These are phyloP conservation scores for Pseudoips prasinana DNA, from an alignment of 2,888 invertebrate species.

Conservation along the genomic window DNA sequence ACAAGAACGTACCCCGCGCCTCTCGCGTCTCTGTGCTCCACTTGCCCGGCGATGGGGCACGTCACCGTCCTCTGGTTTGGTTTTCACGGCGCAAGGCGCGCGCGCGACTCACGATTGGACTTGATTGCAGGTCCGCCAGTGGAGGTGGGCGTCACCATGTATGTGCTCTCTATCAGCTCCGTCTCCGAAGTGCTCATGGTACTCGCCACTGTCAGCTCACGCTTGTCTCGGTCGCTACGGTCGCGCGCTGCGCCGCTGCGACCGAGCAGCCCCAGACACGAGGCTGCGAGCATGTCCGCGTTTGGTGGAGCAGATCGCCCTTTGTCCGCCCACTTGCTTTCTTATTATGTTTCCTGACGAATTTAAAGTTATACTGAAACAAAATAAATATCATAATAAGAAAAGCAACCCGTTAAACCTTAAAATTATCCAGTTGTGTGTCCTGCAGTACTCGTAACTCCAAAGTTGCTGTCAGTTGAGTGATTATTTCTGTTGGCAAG, in stretches of 20 bases:
- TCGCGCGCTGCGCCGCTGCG: conserved; percentile 59
- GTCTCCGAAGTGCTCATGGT: conserved; percentile 99
- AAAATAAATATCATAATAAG: conserved; percentile 66
- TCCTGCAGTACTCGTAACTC: conserved; percentile 79
- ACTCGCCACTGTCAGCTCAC: conserved; percentile 81
- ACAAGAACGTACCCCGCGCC: conserved; percentile 51
- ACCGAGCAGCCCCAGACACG: conserved; percentile 81
- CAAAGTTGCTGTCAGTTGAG: conserved; percentile 63
- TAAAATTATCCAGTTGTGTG: conserved; percentile 68
- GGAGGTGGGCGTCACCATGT: conserved; percentile 99
- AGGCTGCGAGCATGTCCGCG: conserved; percentile 81
- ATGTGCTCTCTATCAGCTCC: conserved; percentile 99
- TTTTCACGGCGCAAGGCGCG: conserved; percentile 65
- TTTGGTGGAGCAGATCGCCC: conserved; percentile 74
- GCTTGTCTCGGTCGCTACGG: conserved; percentile 71
- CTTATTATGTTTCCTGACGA: conserved; percentile 67
- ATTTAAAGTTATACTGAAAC: conserved; percentile 25
- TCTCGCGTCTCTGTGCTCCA: conserved; percentile 42
- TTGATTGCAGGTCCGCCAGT: conserved; percentile 96
- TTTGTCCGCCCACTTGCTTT: conserved; percentile 75
- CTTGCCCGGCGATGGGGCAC: conserved; percentile 62
- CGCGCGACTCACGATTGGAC: conserved; percentile 74
- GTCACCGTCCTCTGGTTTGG: conserved; percentile 69
- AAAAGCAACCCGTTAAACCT: conserved; percentile 67
- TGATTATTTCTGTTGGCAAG: conserved; percentile 52